These are phyloP conservation scores for Donacobius atricapilla DNA, from an alignment of 2,113 vertebrate genomes.

Conservation along the genomic window DNA sequence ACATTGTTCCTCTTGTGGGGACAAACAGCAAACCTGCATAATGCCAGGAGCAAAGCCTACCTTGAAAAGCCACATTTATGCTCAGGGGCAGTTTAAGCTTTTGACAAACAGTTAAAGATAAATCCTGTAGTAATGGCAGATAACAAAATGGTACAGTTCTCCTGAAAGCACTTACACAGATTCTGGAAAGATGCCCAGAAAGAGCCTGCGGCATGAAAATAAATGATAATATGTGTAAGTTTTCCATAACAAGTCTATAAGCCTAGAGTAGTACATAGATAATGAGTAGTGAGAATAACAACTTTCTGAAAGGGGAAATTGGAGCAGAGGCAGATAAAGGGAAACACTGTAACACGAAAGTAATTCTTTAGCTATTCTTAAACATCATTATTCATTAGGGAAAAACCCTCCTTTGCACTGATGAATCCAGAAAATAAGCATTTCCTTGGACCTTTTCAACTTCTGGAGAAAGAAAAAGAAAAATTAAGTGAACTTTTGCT, in stretches of 20 bases:
- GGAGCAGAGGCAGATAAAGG: neutral
- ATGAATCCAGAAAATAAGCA: neutral
- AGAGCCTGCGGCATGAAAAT: neutral
- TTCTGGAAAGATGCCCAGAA: constrained; percentile 28
- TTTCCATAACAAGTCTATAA: neutral
- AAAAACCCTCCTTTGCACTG: neutral
- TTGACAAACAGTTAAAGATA: constrained; percentile 27
- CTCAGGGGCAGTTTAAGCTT: neutral
- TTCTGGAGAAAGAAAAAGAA: neutral
- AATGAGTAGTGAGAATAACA: neutral
- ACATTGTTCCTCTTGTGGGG: neutral
- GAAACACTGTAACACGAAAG: neutral
- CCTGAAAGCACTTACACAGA: constrained; percentile 2
- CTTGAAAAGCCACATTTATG: neutral
- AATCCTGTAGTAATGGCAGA: constrained; percentile 26
- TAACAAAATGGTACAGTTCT: constrained; percentile 16
- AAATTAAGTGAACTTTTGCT: neutral
- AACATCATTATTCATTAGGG: neutral
- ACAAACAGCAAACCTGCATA: neutral
- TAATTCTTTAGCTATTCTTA: neutral
- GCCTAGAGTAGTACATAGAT: neutral
- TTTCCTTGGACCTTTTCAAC: neutral
- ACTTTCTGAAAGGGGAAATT: neutral
- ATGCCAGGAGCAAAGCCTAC: neutral
- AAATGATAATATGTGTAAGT: neutral